Percentiles rank a stretch among this genome's conserved stretches.
Conservation (phyloP, 2,888 invertebrate species). For the Branchellion lobata region DNA sequence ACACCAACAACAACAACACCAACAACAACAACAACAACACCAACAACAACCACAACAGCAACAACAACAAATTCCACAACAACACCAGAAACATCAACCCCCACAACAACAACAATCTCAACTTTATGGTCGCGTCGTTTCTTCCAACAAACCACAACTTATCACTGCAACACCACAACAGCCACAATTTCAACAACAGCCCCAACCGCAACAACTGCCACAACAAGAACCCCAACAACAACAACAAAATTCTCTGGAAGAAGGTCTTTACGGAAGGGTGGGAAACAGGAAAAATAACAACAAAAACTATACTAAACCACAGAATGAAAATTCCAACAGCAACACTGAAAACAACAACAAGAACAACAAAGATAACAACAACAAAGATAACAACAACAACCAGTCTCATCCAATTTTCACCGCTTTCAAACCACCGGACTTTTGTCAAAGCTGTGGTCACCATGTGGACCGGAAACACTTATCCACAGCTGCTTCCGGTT, state of each 20-base stretch:
- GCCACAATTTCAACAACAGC: too few species aligned
- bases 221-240: too few species aligned
- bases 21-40: background rate
- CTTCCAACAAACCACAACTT: constrained; percentile 16
- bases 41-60: too few species aligned
- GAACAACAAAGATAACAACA: constrained; percentile 2
- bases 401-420: too few species aligned
- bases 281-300: constrained; percentile 1
- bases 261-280: background rate
- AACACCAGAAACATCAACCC: too few species aligned
- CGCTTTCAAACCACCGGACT: too few species aligned
- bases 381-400: too few species aligned
- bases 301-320: background rate
- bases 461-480: too few species aligned
- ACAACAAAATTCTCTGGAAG: background rate
- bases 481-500: too few species aligned
- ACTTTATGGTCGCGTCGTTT: background rate
- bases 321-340: background rate
- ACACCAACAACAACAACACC: background rate
- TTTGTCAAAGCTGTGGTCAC: too few species aligned
- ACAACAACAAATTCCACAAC: background rate
- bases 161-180: constrained; percentile 5
- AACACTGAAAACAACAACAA: background rate
- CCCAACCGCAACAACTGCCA: background rate
- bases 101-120: background rate